phyloP scores from a whole-genome alignment of 2,888 invertebrate species.

The Gymnoscelis rufifasciata region DNA sequence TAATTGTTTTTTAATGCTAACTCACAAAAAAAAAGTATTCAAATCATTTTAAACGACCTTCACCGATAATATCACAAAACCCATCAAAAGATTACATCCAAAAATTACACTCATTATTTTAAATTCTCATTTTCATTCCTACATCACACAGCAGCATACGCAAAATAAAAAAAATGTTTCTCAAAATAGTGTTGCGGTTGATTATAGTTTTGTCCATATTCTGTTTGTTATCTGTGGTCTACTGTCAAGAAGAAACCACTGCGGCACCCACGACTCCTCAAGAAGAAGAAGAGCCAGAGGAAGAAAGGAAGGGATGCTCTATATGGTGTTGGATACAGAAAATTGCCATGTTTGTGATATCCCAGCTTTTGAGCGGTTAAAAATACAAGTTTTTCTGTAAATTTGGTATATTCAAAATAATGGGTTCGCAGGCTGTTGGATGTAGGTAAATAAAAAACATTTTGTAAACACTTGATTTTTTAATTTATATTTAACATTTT shows the following conservation, averaged over 20 bases:
- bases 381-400: background rate
- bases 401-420: too few relatives aligned
- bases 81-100: conserved; percentile 31
- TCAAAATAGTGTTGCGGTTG: conserved; percentile 36
- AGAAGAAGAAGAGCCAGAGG: conserved; percentile 62
- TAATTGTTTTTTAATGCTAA: too few relatives aligned
- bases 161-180: conserved; percentile 32
- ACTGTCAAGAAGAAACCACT: conserved; percentile 57
- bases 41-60: too few relatives aligned
- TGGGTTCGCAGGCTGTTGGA: too few relatives aligned
- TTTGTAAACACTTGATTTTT: too few relatives aligned
- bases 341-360: conserved; percentile 71
- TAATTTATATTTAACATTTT: too few relatives aligned
- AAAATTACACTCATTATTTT: conserved; percentile 20
- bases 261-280: conserved; percentile 45
- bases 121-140: conserved; percentile 22
- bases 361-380: conserved; percentile 63
- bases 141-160: conserved; percentile 7
- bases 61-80: background rate
- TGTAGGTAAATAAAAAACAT: too few relatives aligned
- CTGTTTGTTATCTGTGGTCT: conserved; percentile 37
- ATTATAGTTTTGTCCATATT: conserved; percentile 38
- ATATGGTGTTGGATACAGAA: conserved; percentile 78
- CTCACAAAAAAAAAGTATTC: too few relatives aligned
- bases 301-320: conserved; percentile 60